phyloP scores from a whole-genome alignment of 1,140 invertebrate genomes.

The Aphelinus certus region DNA sequence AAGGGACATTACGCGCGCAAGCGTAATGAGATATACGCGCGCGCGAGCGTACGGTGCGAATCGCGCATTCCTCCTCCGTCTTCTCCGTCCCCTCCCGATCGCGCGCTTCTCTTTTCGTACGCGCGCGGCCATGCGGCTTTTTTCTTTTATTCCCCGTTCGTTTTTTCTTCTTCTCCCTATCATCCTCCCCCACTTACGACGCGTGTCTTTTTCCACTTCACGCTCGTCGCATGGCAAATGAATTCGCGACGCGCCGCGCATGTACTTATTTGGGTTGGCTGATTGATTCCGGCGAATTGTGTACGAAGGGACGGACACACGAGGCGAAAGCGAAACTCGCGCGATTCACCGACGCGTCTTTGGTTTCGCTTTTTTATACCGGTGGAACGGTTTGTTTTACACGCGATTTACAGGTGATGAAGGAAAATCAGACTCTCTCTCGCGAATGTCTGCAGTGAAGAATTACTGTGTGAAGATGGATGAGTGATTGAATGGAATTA shows the following conservation, averaged over 20 bases:
- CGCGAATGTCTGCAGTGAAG: too few species aligned
- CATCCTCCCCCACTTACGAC: not conserved
- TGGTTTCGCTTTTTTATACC: too few species aligned
- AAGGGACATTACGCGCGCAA: too few species aligned
- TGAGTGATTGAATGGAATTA: too few species aligned
- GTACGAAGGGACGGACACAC: not conserved
- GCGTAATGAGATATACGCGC: not conserved
- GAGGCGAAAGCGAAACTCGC: not conserved
- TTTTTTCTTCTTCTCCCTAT: not conserved
- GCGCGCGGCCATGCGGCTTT: not conserved
- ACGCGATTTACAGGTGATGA: too few species aligned
- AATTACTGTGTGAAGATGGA: too few species aligned
- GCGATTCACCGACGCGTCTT: not conserved
- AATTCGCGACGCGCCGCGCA: not conserved
- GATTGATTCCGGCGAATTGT: constrained; percentile 20
- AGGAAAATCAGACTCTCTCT: too few species aligned
- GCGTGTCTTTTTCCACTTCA: not conserved
- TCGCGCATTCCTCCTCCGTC: not conserved
- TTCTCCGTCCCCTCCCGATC: not conserved
- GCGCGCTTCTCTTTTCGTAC: not conserved
- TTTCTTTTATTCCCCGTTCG: not conserved
- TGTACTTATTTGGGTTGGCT: constrained; percentile 23
- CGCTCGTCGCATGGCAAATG: not conserved
- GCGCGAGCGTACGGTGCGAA: not conserved
- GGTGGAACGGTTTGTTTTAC: too few species aligned